These are phyloP conservation scores for Phengaris alcon DNA, from an alignment of 2,888 invertebrate species.

Conservation along the genomic window DNA sequence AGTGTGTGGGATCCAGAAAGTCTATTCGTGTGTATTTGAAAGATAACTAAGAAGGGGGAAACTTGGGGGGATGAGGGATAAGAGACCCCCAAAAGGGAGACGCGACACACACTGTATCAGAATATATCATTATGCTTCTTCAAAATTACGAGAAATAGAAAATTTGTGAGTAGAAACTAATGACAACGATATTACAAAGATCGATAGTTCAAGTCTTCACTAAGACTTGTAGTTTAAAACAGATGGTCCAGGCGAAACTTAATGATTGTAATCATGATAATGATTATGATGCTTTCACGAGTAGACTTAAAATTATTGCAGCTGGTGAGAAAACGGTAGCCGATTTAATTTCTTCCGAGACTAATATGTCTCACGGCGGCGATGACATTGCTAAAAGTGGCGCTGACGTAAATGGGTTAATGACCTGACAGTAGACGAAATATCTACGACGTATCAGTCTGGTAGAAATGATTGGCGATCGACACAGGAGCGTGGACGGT, in stretches of 20 bases:
- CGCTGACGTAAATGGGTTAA: slow-evolving; percentile 11
- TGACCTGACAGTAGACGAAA: slow-evolving; percentile 6
- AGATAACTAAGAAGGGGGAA: no score
- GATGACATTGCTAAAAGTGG: slow-evolving; percentile 15
- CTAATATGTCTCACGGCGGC: slow-evolving; percentile 26
- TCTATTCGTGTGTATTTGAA: no score
- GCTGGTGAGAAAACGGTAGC: slow-evolving; percentile 17
- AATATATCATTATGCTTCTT: no score
- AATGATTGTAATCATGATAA: slow-evolving; percentile 14
- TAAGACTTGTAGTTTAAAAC: slow-evolving; percentile 14
- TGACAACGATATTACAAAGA: not conserved
- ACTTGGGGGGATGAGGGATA: no score
- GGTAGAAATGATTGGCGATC: not conserved
- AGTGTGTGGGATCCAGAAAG: no score
- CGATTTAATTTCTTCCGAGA: slow-evolving; percentile 25
- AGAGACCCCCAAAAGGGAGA: no score
- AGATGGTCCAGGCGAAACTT: slow-evolving; percentile 15
- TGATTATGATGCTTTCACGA: slow-evolving; percentile 10
- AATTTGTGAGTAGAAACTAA: not conserved
- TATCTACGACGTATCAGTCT: not conserved
- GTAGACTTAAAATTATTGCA: slow-evolving; percentile 16
- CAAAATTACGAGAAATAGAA: not conserved
- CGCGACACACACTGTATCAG: no score
- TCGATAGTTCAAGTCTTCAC: slow-evolving; percentile 14
- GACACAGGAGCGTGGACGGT: slow-evolving; percentile 8